Evolutionary conservation across 2,888 invertebrate genomes (phyloP), one percentile per base, ranked within the genome.

Genomic region (Diarsia rubi): DNA sequence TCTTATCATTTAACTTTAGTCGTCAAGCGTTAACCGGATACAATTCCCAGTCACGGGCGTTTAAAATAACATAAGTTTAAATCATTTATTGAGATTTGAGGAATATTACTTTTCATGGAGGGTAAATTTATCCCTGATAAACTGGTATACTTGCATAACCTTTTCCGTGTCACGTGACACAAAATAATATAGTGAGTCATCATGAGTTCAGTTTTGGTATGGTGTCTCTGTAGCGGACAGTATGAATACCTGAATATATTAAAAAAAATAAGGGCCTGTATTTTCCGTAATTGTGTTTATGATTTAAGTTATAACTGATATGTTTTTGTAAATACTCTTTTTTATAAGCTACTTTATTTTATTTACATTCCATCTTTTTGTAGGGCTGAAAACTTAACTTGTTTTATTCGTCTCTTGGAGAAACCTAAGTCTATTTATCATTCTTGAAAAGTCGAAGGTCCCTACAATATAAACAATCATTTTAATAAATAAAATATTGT

Each of bases 101-200:
- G 83, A 78, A 81, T 81, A 82, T 73, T 79, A 71, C 60, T 77
- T 79, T 59, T 62, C 62, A 79, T 66, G 78, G 82, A 69, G 76
- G 37, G 52, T 65, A 54, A 75, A 81, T n/a, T 9, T 73, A 57
- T 73, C 24, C 31, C 73, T 42, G 27, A n/a, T 64, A 52, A 42
- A 14, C 44, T 57, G 49, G 47, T 74, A 60, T 62, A 44, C 76
- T 31, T 37, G 11, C 47, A 59, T n/a, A 62, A 45, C 24, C 19
- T 74, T 67, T 73, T 79, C 44, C 73, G 78, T 76, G 27, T 62
- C 62, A n/a, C 62, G 62, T n/a, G 42, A 24, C 42, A 24, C 62
- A 42, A 16, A 62, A 42, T 59, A 19, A 9, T n/a, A 62, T 14
- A 62, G n/a, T 42, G 14, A 42, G 42, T 31, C 31, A 62, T 31